phyloP scores from a whole-genome alignment of 2,888 invertebrate species.

The Odontomyia ornata region DNA sequence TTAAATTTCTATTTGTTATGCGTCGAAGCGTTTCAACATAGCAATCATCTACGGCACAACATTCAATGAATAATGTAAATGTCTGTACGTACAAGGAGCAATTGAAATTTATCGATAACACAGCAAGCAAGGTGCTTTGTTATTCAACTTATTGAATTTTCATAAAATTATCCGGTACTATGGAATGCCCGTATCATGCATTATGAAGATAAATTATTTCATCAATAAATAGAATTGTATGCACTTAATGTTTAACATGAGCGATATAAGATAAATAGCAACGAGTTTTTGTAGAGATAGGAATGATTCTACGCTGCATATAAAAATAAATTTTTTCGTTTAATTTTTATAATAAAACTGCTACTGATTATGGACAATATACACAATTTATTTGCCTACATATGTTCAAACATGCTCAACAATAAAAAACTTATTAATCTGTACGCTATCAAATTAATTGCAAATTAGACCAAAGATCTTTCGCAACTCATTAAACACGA shows the following conservation, averaged over 20 bases:
- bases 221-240: background rate
- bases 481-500: background rate
- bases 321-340: too few relatives aligned
- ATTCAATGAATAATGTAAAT: constrained; percentile 3
- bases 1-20: background rate
- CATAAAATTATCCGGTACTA: background rate
- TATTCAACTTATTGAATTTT: background rate
- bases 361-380: too few relatives aligned
- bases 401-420: too few relatives aligned
- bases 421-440: too few relatives aligned
- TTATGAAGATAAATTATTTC: background rate
- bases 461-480: constrained; percentile 14
- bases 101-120: background rate
- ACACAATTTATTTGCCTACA: too few relatives aligned
- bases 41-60: background rate
- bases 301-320: too few relatives aligned
- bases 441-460: background rate
- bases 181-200: background rate
- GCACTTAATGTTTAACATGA: background rate
- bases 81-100: background rate
- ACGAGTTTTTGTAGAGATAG: too few relatives aligned
- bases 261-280: too few relatives aligned
- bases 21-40: background rate
- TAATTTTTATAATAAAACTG: too few relatives aligned
- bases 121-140: background rate